Evolutionary conservation across 2,888 invertebrate genomes (phyloP), one percentile per base, ranked within the genome.

Genomic region (Acanthopleura granulata): DNA sequence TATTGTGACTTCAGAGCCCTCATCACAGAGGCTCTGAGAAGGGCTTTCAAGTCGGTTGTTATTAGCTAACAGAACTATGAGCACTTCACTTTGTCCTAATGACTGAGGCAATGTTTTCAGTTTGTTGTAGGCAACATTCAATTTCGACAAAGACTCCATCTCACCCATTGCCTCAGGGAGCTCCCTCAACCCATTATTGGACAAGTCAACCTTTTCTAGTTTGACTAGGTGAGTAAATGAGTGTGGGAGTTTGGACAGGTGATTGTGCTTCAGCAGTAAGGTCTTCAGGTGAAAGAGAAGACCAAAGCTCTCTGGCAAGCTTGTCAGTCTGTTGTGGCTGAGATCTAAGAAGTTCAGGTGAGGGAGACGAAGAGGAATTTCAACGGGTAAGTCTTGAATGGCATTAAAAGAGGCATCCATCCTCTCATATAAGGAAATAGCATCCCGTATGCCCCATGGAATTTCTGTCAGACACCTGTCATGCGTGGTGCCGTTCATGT

Each of bases 351-450:
- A 83, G 30, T 82, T 84, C 6, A 90, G 82, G 76, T 91, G 91
- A 3, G 90, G 90, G 61, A 90, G 81, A 25, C 89, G 82, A 18
- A 90, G 81, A 0, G 90, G 90, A 4, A 90, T 76, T 75, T 89
- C 89, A 11, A 82, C 78, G 1, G 90, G 90, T 22, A 91, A 75
- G 71, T 85, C 86, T 25, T 87, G 83, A n/a, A 91, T 77, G 22
- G 84, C 83, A 75, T 91, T 90, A 75, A 90, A 91, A 6, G 90
- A 87, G 12, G 81, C 85, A 75, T 87, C 85, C 83, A 90, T 85
- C 29, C 83, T 80, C 79, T 90, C 90, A 78, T 90, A 89, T 49
- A 90, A 82, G 12, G 88, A 89, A 0, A 90, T 84, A 4, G 90
- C 84, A 74, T 90, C 89, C 49, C 88, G 81, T 16, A 90, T 81